phyloP scores from a whole-genome alignment of 2,888 invertebrate genomes.

The Dermolepida albohirtum region DNA sequence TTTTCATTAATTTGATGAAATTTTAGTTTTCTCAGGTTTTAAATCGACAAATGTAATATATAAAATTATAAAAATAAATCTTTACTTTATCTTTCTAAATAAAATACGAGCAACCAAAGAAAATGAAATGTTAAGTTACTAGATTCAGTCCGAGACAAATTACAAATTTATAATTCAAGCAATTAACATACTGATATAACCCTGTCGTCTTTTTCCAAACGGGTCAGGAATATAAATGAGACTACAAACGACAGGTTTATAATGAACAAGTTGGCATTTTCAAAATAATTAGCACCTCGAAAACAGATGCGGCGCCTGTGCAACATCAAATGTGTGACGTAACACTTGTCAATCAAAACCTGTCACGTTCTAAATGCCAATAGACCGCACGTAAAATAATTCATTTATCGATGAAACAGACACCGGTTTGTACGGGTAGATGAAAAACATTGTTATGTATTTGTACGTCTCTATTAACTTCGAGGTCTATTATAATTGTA shows the following conservation, averaged over 20 bases:
- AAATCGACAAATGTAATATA: too few species aligned
- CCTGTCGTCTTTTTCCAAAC: slow-evolving; percentile 13
- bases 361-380: slow-evolving; percentile 32
- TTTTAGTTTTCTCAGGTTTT: too few species aligned
- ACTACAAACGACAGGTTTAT: slow-evolving; percentile 30
- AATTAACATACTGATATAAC: slow-evolving; percentile 21
- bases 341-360: slow-evolving; percentile 40
- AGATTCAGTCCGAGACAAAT: slow-evolving; percentile 12
- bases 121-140: neutral
- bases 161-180: slow-evolving; percentile 20
- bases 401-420: slow-evolving; percentile 32
- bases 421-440: neutral
- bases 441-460: slow-evolving; percentile 11
- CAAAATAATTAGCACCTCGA: slow-evolving; percentile 37
- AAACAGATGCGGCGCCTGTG: slow-evolving; percentile 36
- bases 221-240: slow-evolving; percentile 27
- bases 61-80: too few species aligned
- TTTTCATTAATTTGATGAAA: too few species aligned
- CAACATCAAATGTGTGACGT: slow-evolving; percentile 37
- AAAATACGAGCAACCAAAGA: too few species aligned
- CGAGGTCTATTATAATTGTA: neutral
- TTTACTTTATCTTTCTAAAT: too few species aligned
- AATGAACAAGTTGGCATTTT: slow-evolving; percentile 35
- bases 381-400: slow-evolving; percentile 42
- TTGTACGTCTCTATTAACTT: slow-evolving; percentile 1